Conservation (phyloP, 2,888 invertebrate species). For the Eupithecia pulchellata region DNA sequence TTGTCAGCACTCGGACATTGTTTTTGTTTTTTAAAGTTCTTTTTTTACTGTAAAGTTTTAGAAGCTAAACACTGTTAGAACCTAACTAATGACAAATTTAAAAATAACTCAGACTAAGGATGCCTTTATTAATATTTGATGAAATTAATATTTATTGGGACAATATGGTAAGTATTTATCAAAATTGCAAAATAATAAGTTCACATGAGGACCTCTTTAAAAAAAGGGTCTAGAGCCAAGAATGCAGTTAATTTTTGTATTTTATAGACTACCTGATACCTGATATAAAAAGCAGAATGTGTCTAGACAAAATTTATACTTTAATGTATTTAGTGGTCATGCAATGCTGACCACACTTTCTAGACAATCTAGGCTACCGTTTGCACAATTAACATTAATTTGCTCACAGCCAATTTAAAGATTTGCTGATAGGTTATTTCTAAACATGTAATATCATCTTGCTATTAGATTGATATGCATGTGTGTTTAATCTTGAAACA, state of each 20-base stretch:
- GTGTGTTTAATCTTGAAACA: not conserved
- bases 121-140: too few relatives aligned
- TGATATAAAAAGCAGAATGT: conserved; percentile 10
- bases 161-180: too few relatives aligned
- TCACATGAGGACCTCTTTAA: not conserved
- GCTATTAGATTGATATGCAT: conserved; percentile 44
- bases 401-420: conserved; percentile 45
- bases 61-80: too few relatives aligned
- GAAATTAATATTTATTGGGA: too few relatives aligned
- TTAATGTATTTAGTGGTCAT: conserved; percentile 46
- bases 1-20: not conserved
- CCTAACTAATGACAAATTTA: too few relatives aligned
- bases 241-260: not conserved
- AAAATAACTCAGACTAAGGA: too few relatives aligned
- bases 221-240: not conserved
- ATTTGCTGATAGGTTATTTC: conserved; percentile 46
- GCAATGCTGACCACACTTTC: conserved; percentile 62
- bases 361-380: conserved; percentile 57
- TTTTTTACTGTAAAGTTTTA: too few relatives aligned
- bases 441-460: conserved; percentile 47
- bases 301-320: conserved; percentile 26
- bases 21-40: too few relatives aligned
- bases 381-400: conserved; percentile 49
- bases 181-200: not conserved
- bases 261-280: not conserved